Percentiles rank a stretch among this genome's conserved stretches.
phyloP scores from a whole-genome alignment of 2,888 invertebrate genomes.

The Serripes groenlandicus region DNA sequence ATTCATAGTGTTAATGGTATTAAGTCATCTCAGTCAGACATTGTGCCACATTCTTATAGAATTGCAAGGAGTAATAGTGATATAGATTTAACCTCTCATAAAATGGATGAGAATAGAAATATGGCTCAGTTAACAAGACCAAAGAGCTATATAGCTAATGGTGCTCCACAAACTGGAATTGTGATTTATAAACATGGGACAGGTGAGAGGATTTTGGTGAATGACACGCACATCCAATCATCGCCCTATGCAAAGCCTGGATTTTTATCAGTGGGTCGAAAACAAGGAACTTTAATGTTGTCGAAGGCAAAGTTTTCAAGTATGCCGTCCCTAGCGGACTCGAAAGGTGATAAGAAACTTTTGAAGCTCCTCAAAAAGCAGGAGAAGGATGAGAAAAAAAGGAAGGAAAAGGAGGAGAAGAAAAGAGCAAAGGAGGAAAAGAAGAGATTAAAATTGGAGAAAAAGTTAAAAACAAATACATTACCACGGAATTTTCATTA shows the following conservation, averaged over 20 bases:
- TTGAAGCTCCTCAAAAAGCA: slow-evolving; percentile 77
- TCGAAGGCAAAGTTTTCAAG: slow-evolving; percentile 76
- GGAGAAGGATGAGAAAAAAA: slow-evolving; percentile 77
- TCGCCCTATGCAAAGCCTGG: slow-evolving; percentile 33
- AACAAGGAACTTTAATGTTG: slow-evolving; percentile 68
- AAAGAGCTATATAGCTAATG: slow-evolving; percentile 52
- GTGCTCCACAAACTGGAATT: slow-evolving; percentile 57
- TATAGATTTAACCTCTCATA: slow-evolving; percentile 53
- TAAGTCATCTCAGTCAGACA: slow-evolving; percentile 12
- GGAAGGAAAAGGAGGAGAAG: slow-evolving; percentile 76
- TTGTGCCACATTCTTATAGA: slow-evolving; percentile 31
- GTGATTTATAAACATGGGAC: slow-evolving; percentile 65
- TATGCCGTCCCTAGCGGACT: slow-evolving; percentile 77
- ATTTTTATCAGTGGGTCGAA: slow-evolving; percentile 63
- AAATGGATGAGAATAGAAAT: slow-evolving; percentile 55
- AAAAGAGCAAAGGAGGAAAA: slow-evolving; percentile 78
- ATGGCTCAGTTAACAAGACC: slow-evolving; percentile 23
- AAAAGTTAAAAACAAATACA: slow-evolving; percentile 73
- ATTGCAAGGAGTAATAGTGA: slow-evolving; percentile 61
- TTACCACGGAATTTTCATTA: slow-evolving; percentile 78
- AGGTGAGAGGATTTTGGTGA: slow-evolving; percentile 68
- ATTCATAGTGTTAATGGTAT: slow-evolving; percentile 22
- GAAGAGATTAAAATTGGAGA: slow-evolving; percentile 75
- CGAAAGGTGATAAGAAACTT: slow-evolving; percentile 76
- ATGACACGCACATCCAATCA: slow-evolving; percentile 47